Conservation (phyloP, 64 coral and sea anemone species). For the Montipora foliosa region DNA sequence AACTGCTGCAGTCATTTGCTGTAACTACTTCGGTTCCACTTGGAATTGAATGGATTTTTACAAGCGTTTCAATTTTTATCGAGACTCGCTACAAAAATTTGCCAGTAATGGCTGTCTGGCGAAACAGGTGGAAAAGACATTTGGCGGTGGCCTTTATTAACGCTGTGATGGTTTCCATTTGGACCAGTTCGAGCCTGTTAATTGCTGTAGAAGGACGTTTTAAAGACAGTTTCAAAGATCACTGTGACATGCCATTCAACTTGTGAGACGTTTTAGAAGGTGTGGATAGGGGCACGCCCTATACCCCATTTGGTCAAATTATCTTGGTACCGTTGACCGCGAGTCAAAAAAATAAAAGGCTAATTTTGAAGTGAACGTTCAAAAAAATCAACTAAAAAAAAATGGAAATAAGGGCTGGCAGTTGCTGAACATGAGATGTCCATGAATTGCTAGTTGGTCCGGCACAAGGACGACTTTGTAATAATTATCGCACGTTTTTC, state of each 20-base stretch:
- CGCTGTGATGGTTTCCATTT: not conserved
- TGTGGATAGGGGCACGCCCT: not conserved
- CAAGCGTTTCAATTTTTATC: not conserved
- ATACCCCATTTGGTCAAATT: too few relatives aligned
- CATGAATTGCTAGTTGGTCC: too few relatives aligned
- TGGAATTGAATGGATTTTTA: constrained; percentile 10
- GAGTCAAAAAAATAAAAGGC: too few relatives aligned
- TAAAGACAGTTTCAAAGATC: not conserved
- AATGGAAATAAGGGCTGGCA: too few relatives aligned
- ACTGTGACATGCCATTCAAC: constrained; percentile 17
- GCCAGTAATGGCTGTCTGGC: constrained; percentile 17
- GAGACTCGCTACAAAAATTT: constrained; percentile 3
- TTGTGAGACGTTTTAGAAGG: not conserved
- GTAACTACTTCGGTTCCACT: constrained; percentile 12
- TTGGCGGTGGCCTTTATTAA: not conserved
- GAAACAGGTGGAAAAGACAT: constrained; percentile 5
- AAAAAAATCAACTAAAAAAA: too few relatives aligned
- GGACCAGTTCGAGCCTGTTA: not conserved
- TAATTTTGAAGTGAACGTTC: too few relatives aligned
- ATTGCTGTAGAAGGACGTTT: constrained; percentile 7
- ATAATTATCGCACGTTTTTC: not conserved
- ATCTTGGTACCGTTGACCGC: too few relatives aligned
- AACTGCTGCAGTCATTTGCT: constrained; percentile 2
- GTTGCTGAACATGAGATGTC: too few relatives aligned
- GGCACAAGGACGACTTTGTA: too few relatives aligned